These are phyloP conservation scores for Tinea pellionella DNA, from an alignment of 2,888 invertebrate genomes.

Conservation along the genomic window DNA sequence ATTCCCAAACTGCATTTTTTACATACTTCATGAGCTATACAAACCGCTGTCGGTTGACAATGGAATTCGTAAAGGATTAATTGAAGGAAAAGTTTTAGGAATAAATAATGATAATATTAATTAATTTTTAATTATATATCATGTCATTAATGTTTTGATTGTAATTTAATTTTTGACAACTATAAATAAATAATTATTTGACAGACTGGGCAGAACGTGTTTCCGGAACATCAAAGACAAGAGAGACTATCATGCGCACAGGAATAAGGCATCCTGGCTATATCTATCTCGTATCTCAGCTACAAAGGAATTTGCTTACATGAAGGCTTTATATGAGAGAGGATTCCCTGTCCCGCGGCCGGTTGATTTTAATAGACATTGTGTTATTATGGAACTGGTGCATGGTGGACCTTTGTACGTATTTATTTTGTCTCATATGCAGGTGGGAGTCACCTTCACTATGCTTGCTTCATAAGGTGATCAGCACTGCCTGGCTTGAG, in stretches of 20 bases:
- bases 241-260: constrained; percentile 94
- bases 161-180: no score
- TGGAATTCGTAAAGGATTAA: no score
- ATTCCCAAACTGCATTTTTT: no score
- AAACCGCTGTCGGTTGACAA: no score
- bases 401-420: constrained; percentile 84
- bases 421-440: no score
- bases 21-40: no score
- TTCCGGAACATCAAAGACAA: constrained; percentile 96
- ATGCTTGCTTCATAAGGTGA: background rate
- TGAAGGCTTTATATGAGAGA: constrained; percentile 91
- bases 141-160: no score
- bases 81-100: no score
- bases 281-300: constrained; percentile 97
- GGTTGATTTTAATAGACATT: constrained; percentile 93
- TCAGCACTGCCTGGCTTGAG: no score
- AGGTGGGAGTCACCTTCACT: background rate
- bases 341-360: constrained; percentile 96
- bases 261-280: constrained; percentile 93
- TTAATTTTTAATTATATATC: background rate
- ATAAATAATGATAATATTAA: no score
- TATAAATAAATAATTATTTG: no score
- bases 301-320: constrained; percentile 96
- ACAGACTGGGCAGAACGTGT: constrained; percentile 91
- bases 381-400: constrained; percentile 95